phyloP scores from a whole-genome alignment of 37 sponge, comb jelly and placozoan species.

The Axinella damicornis region DNA sequence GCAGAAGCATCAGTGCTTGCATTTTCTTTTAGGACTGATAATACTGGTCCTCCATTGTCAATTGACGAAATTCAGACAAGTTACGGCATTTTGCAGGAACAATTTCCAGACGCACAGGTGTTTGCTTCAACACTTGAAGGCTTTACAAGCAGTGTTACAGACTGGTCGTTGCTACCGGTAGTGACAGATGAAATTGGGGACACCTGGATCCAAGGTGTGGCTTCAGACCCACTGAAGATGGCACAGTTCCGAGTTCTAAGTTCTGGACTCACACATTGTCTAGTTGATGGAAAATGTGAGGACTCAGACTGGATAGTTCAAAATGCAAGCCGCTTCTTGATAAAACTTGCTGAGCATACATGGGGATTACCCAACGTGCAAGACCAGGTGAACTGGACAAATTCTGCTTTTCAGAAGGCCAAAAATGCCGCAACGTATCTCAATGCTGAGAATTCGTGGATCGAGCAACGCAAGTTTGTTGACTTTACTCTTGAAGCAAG shows the following conservation, averaged over 20 bases:
- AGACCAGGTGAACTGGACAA: slow-evolving; percentile 55
- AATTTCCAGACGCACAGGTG: slow-evolving; percentile 58
- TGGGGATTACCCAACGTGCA: slow-evolving; percentile 69
- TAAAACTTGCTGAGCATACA: slow-evolving; percentile 76
- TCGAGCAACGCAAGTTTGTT: slow-evolving; percentile 56
- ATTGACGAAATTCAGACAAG: slow-evolving; percentile 47
- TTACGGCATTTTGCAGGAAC: slow-evolving; percentile 23
- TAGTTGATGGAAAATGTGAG: slow-evolving; percentile 1
- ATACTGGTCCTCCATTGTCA: slow-evolving; percentile 73
- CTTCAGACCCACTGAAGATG: slow-evolving; percentile 69
- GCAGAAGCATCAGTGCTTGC: slow-evolving; percentile 46
- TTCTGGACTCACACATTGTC: slow-evolving; percentile 3
- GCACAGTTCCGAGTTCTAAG: slow-evolving; percentile 46
- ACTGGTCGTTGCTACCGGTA: slow-evolving; percentile 6
- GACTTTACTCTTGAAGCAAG: slow-evolving; percentile 31
- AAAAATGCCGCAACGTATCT: slow-evolving; percentile 13
- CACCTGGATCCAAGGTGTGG: slow-evolving; percentile 76
- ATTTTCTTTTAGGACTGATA: slow-evolving; percentile 83
- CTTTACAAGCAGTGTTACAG: slow-evolving; percentile 29
- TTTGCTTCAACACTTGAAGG: slow-evolving; percentile 65
- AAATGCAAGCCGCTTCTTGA: slow-evolving; percentile 46
- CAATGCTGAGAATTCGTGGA: slow-evolving; percentile 52
- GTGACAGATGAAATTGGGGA: slow-evolving; percentile 64
- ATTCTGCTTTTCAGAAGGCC: slow-evolving; percentile 36
- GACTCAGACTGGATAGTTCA: not conserved